Conservation (phyloP, 2,113 vertebrate genomes). For the Sciurus niger region DNA sequence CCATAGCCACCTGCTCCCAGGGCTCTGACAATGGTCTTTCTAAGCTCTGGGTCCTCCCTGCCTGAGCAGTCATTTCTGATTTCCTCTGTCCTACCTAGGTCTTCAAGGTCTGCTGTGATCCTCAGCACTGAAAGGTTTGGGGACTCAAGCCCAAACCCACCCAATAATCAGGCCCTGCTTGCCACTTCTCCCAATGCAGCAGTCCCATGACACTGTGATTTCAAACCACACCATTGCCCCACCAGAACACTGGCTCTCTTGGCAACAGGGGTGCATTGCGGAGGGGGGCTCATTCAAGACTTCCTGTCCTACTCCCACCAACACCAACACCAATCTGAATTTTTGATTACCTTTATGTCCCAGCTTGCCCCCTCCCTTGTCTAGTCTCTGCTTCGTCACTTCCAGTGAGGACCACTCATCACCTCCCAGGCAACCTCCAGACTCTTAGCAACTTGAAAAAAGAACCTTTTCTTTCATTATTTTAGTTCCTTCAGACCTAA, state of each 20-base stretch:
- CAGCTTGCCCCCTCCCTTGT: not conserved
- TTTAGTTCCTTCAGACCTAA: constrained; percentile 9
- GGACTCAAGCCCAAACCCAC: not conserved
- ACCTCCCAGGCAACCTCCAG: not conserved
- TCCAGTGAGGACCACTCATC: not conserved
- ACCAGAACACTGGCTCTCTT: not conserved
- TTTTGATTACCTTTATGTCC: not conserved
- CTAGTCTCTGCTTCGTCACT: not conserved
- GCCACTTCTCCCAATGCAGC: not conserved
- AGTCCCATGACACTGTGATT: not conserved
- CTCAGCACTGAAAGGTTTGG: not conserved
- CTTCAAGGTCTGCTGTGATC: not conserved
- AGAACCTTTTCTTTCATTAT: not conserved
- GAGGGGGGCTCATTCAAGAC: not conserved
- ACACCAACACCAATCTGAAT: not conserved
- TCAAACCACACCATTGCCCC: not conserved
- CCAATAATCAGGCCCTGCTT: not conserved
- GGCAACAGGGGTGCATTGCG: too few species aligned
- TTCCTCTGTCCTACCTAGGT: not conserved
- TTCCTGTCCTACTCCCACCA: not conserved
- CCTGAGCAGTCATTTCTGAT: not conserved
- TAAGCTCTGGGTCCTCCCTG: not conserved
- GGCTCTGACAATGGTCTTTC: not conserved
- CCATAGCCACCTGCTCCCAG: not conserved
- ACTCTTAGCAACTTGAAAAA: constrained; percentile 27